Conservation (phyloP, 1,140 invertebrate genomes). For the Chionoecetes opilio region DNA sequence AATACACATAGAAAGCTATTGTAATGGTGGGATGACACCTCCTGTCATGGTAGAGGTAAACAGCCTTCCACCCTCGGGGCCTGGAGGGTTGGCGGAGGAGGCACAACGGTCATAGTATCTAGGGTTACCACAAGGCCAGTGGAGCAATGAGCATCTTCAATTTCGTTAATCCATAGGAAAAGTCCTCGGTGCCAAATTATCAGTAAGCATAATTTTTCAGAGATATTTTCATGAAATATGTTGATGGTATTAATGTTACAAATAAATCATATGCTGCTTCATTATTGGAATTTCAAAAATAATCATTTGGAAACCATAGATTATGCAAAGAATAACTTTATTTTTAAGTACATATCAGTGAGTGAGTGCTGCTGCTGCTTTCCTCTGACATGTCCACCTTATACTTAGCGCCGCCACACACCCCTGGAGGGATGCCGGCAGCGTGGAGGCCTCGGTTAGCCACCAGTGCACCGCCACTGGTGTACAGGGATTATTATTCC, state of each 20-base stretch:
- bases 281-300: background rate
- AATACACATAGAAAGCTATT: background rate
- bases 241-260: no score
- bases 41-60: background rate
- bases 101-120: background rate
- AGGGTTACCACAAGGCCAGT: background rate
- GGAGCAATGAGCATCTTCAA: no score
- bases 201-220: background rate
- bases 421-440: constrained; percentile 12
- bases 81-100: background rate
- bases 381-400: constrained; percentile 38
- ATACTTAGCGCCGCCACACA: constrained; percentile 25
- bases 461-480: constrained; percentile 46
- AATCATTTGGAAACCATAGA: constrained; percentile 17
- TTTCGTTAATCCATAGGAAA: background rate
- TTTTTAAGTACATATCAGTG: constrained; percentile 1
- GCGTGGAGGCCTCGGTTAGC: constrained; percentile 45
- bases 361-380: constrained; percentile 41
- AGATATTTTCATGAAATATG: background rate
- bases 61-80: background rate
- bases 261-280: background rate
- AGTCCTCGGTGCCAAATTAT: background rate
- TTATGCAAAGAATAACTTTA: background rate
- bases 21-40: background rate
- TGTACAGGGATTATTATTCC: constrained; percentile 29